Evolutionary conservation across 2,113 vertebrate genomes (phyloP), one percentile per base, ranked within the genome.

Genomic region (Cephalopterus ornatus): DNA sequence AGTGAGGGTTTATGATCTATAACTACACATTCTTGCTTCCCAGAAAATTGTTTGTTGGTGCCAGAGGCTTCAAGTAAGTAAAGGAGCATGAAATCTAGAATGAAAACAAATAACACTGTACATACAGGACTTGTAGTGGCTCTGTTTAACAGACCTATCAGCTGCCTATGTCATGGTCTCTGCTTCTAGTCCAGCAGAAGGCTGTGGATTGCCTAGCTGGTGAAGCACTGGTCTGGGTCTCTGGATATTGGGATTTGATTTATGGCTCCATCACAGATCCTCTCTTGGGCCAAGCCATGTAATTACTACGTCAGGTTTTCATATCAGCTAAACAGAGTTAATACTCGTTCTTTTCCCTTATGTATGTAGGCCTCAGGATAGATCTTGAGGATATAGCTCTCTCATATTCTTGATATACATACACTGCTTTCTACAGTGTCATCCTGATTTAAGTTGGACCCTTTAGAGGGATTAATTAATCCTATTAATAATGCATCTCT

Each of bases 11-110:
- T 93, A 86, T 94, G 95, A 91, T 59, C 85, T 76, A 56, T 93
- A 90, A 84, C 88, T 75, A 74, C 44, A 65, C 26, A 71, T 94
- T 63, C 82, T 82, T 88, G 30, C 55, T 77, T 91, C 68, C 50
- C 73, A 86, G 66, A 26, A 88, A 86, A 88, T 86, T 63, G 39
- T 81, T 94, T 16, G 52, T 72, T 90, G 52, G 42, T 92, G 79
- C 92, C 85, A 91, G 79, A 86, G 82, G 92, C 68, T 95, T 83
- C 65, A 63, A 52, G 47, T 92, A 80, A 86, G 65, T 94, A 92
- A 91, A 79, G 74, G 26, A 85, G 74, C 81, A 42, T 94, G 87
- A 85, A 89, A 85, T 88, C 61, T 61, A 68, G 74, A 81, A 55
- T 53, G 46, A 89, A 82, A 22, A 44, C 6, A 11, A 93, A 72